Base-by-base conservation (phyloP, 2,888 invertebrate genomes). In the Scrobipalpa costella region DNA sequence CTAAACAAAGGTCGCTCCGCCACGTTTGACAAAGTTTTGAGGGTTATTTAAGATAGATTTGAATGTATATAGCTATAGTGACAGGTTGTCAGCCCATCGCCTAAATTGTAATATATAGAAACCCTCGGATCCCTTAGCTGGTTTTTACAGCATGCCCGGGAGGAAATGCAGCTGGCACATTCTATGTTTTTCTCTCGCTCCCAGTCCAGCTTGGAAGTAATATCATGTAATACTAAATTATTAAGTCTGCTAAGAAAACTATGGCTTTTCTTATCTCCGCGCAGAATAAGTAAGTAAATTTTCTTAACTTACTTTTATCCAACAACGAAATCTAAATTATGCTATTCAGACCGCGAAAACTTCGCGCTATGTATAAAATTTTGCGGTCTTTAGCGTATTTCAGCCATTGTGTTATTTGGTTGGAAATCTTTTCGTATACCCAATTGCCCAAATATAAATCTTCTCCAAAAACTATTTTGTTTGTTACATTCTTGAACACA, bases 251-350 rank as follows among this genome's bases (percentile, higher is more conserved):
- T 19, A 17, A 50, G 21, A 19, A 50, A 50, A 50, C 44, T 44
- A 21, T 50, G 21, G 50, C 21, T 50, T 50, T 21, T 17, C 19
- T 50, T 21, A 21, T 50, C 50, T 50, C 50, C 17, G 11, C 13
- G 13, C 9, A 21, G 15, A 9, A 11, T 15, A 50, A 50, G 50
- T 21, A 17, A 8, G 17, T 50, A 50, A 50, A 19, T 21, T 21
- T 21, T 21, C 21, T 8, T 11, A 21, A 50, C 50, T 19, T 50
- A 7, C 19, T 21, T 50, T 50, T 50, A 21, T 50, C 44, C 44
- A n/a, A 15, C n/a, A 44, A 44, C 50, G 9, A 50, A 19, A 50
- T 50, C 50, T 50, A 50, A 50, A 50, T 50, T 50, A 50, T 50
- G 50, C 50, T 21, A 50, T 50, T 50, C 50, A 50, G 13, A 50